Evolutionary conservation across 2,888 invertebrate species (phyloP).

Genomic region (Onthophagus sagittarius): DNA sequence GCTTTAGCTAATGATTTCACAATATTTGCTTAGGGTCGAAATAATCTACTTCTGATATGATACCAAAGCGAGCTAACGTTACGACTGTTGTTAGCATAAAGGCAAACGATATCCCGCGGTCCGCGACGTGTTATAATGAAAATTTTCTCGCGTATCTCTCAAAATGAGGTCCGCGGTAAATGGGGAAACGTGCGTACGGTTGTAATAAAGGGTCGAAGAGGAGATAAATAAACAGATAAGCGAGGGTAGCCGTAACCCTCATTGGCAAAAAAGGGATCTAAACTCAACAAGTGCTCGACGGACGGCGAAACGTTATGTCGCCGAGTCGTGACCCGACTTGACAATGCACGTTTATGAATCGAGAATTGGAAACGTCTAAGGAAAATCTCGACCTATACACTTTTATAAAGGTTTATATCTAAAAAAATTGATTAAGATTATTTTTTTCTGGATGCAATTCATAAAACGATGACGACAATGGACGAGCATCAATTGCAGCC

Average conservation of each 20-base stretch:
- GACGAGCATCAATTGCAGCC: conserved; percentile 22
- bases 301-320: conserved; percentile 5
- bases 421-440: no score
- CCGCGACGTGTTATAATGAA: neutral
- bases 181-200: neutral
- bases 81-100: neutral
- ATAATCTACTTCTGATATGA: neutral
- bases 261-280: conserved; percentile 15
- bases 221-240: conserved; percentile 22
- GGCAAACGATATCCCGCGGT: neutral
- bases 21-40: neutral
- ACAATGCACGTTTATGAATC: conserved; percentile 23
- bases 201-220: conserved; percentile 1
- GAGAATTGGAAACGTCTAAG: conserved; percentile 20
- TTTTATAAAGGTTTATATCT: neutral
- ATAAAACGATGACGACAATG: conserved; percentile 19
- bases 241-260: conserved; percentile 16
- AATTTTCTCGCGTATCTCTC: neutral
- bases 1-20: neutral
- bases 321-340: conserved; percentile 21
- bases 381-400: conserved; percentile 17
- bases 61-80: neutral
- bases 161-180: neutral
- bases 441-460: no score
- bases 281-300: conserved; percentile 23